Conservation (phyloP, 2,888 invertebrate species). For the Drosophila ustulata region DNA sequence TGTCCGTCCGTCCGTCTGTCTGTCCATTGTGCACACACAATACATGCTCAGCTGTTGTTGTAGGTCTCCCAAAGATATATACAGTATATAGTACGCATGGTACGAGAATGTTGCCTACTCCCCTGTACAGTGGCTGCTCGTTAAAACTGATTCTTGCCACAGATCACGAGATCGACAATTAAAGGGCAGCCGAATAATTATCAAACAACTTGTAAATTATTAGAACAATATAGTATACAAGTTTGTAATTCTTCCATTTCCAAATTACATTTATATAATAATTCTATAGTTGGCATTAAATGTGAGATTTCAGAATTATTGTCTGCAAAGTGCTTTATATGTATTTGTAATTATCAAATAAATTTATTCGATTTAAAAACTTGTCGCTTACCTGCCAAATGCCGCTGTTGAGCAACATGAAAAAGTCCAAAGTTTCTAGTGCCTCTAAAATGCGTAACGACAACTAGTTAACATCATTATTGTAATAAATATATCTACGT, state of each 20-base stretch:
- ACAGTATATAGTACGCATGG: conserved; percentile 2
- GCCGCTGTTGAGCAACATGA: conserved; percentile 38
- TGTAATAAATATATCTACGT: conserved; percentile 20
- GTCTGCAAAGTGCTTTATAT: no score
- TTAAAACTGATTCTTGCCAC: background rate
- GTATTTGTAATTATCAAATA: background rate
- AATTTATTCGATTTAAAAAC: background rate
- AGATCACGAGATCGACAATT: background rate
- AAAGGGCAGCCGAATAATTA: no score
- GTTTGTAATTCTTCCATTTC: no score
- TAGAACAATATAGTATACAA: no score
- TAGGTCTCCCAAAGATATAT: conserved; percentile 51
- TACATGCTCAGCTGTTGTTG: conserved; percentile 72
- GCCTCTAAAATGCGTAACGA: conserved; percentile 14
- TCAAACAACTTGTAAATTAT: no score
- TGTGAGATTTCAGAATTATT: no score
- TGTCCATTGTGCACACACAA: conserved; percentile 23
- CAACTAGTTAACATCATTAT: conserved; percentile 35
- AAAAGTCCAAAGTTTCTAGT: conserved; percentile 18
- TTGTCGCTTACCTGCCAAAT: conserved; percentile 43
- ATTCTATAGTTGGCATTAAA: no score
- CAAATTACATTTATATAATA: no score
- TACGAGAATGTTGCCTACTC: background rate
- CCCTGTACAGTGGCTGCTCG: conserved; percentile 17
- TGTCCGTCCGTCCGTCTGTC: conserved; percentile 1